Conservation (phyloP, 2,888 invertebrate species). For the Agrochola macilenta region DNA sequence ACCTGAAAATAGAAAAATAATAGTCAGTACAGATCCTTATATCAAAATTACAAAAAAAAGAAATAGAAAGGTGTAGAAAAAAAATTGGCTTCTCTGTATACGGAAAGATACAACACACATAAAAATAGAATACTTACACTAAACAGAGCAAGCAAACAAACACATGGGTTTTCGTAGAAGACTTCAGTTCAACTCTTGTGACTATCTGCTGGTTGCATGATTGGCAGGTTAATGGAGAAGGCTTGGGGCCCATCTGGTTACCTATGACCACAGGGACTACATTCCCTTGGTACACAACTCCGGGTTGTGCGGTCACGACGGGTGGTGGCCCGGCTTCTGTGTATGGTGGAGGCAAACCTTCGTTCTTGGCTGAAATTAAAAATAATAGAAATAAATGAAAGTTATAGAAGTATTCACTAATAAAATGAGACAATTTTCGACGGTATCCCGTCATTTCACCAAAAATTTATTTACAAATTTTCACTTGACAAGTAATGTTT, state of each 20-base stretch:
- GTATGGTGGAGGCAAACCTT: conserved; percentile 21
- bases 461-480: no score
- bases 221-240: conserved; percentile 79
- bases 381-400: neutral
- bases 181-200: conserved; percentile 81
- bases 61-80: neutral
- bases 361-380: neutral
- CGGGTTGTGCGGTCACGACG: conserved; percentile 10
- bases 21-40: neutral
- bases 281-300: conserved; percentile 21
- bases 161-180: conserved; percentile 89
- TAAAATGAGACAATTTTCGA: no score
- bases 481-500: no score
- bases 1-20: conserved; percentile 74
- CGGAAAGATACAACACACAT: neutral
- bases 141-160: conserved; percentile 87
- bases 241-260: conserved; percentile 72
- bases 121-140: conserved; percentile 18
- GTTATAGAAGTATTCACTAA: neutral
- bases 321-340: conserved; percentile 2
- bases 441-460: no score
- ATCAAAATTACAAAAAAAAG: no score
- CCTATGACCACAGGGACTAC: conserved; percentile 46
- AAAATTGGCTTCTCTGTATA: neutral
- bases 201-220: conserved; percentile 84